Conservation (phyloP, 2,113 vertebrate genomes). For the Siniperca knerii region DNA sequence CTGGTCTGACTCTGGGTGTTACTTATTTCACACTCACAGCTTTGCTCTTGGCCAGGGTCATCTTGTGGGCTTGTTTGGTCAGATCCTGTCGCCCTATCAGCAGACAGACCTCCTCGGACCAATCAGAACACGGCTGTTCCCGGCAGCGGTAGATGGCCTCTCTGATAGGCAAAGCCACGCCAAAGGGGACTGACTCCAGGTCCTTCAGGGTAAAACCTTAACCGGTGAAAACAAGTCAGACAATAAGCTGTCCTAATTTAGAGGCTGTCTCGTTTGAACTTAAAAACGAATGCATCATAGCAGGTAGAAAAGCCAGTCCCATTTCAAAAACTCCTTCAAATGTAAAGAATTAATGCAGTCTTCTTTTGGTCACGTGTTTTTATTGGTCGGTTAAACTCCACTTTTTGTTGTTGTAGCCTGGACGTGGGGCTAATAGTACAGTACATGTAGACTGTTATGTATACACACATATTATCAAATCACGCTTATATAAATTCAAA, state of each 20-base stretch:
- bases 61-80: slow-evolving; percentile 94
- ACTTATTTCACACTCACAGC: slow-evolving; percentile 86
- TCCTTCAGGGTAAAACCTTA: slow-evolving; percentile 95
- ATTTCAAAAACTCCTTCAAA: neutral
- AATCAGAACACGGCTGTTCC: slow-evolving; percentile 94
- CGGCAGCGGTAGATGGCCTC: slow-evolving; percentile 96
- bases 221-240: neutral
- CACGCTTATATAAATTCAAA: neutral
- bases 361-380: neutral
- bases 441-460: neutral
- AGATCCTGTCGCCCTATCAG: slow-evolving; percentile 97
- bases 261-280: neutral
- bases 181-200: slow-evolving; percentile 95
- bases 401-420: neutral
- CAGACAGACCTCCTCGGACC: slow-evolving; percentile 95
- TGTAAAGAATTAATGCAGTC: neutral
- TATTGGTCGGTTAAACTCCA: neutral
- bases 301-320: neutral
- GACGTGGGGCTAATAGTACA: neutral
- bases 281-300: neutral
- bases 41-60: slow-evolving; percentile 91
- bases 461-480: neutral
- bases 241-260: neutral
- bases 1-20: neutral
- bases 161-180: slow-evolving; percentile 94